Evolutionary conservation across 2,797 vertebrate species (phyloP).

Genomic region (Enteromius mattozi): DNA sequence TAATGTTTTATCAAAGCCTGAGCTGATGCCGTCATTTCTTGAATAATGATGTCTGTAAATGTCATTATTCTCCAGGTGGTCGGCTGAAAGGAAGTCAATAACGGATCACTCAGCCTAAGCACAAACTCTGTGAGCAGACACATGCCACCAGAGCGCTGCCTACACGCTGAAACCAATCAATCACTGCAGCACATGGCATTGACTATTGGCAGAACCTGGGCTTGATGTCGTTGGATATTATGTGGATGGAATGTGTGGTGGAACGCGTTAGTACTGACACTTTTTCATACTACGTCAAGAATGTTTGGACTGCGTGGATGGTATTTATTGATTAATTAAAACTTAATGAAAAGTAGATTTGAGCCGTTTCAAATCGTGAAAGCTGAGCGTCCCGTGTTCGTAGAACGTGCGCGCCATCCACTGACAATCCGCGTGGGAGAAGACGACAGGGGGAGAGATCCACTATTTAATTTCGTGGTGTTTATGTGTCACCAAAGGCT

Average conservation of each 20-base stretch:
- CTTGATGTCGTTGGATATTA: background rate
- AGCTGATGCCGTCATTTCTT: conserved; percentile 20
- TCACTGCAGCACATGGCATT: conserved; percentile 4
- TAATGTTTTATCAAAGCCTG: conserved; percentile 29
- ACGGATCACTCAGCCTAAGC: conserved; percentile 5
- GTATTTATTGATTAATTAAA: too few relatives aligned
- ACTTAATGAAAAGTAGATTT: too few relatives aligned
- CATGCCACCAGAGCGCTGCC: conserved; percentile 15
- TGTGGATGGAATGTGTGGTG: background rate
- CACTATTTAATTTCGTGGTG: too few relatives aligned
- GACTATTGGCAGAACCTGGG: background rate
- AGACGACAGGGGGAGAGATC: too few relatives aligned
- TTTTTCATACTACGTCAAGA: background rate
- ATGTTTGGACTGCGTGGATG: background rate
- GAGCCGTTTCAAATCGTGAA: too few relatives aligned
- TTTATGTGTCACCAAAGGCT: too few relatives aligned
- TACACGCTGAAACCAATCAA: conserved; percentile 8
- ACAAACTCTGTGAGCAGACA: conserved; percentile 12
- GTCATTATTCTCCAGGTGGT: conserved; percentile 27
- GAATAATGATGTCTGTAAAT: conserved; percentile 36
- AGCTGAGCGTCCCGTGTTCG: too few relatives aligned
- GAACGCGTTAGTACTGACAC: background rate
- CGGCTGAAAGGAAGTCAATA: conserved; percentile 18
- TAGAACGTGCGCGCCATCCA: too few relatives aligned
- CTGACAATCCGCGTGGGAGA: too few relatives aligned